Conservation (phyloP, 2,797 vertebrate genomes). For the Neostethus bicornis region DNA sequence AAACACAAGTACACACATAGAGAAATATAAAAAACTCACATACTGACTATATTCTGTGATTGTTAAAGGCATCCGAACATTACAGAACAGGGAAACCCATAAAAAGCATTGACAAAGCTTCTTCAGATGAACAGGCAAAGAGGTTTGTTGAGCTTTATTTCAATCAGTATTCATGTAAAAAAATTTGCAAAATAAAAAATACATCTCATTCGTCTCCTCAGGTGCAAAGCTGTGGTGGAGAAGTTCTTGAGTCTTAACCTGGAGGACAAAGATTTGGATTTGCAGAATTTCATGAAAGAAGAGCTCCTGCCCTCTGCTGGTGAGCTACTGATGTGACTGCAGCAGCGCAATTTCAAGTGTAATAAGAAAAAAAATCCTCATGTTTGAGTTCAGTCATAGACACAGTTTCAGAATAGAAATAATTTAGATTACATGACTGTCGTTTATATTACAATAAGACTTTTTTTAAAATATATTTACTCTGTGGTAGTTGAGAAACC, state of each 20-base stretch:
- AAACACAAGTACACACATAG: slow-evolving; percentile 39
- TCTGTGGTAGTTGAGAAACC: not conserved
- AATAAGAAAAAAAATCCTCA: not conserved
- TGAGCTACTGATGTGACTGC: slow-evolving; percentile 48
- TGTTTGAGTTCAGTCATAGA: not conserved
- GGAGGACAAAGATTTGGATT: slow-evolving; percentile 83
- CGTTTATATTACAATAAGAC: not conserved
- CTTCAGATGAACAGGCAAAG: slow-evolving; percentile 76
- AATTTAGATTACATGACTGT: not conserved
- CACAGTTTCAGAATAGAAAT: not conserved
- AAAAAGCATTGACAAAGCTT: slow-evolving; percentile 73
- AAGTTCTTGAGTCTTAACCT: slow-evolving; percentile 88
- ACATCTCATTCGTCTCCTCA: slow-evolving; percentile 55
- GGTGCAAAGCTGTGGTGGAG: slow-evolving; percentile 85
- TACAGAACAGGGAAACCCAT: slow-evolving; percentile 83
- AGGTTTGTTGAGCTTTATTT: slow-evolving; percentile 64
- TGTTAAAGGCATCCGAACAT: slow-evolving; percentile 82
- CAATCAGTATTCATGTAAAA: slow-evolving; percentile 1
- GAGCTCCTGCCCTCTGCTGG: slow-evolving; percentile 83
- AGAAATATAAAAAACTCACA: slow-evolving; percentile 15
- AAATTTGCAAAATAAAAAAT: not conserved
- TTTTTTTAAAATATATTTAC: slow-evolving; percentile 1
- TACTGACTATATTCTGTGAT: slow-evolving; percentile 17
- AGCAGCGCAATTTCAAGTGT: slow-evolving; percentile 31
- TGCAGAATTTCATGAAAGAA: slow-evolving; percentile 85